Percentiles rank a stretch among this genome's conserved stretches.
These are phyloP conservation scores for Prinia subflava DNA, from an alignment of 2,113 vertebrate genomes.

Conservation along the genomic window DNA sequence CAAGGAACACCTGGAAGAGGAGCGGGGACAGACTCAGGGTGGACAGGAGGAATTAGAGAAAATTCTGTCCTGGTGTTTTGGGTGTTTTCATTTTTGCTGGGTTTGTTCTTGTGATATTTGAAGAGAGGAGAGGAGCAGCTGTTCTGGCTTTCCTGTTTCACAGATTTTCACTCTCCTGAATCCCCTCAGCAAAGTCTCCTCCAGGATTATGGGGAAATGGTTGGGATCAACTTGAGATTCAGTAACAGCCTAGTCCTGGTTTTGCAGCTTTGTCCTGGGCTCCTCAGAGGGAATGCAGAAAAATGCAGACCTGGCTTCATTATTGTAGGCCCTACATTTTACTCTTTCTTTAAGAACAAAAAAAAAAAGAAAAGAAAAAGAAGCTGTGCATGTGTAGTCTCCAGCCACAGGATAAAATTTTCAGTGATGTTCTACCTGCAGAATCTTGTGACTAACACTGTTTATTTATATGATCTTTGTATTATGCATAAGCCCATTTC, in stretches of 20 bases:
- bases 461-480: background rate
- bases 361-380: too few relatives aligned
- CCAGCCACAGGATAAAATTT: background rate
- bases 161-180: background rate
- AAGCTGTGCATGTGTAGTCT: background rate
- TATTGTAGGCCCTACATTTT: background rate
- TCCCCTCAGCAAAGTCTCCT: background rate
- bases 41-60: background rate
- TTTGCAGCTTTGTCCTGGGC: background rate
- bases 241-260: background rate
- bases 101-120: background rate
- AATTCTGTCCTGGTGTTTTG: rapidly evolving
- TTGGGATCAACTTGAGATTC: background rate
- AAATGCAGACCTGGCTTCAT: background rate
- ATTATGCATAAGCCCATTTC: background rate
- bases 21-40: background rate
- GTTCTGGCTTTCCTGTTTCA: background rate
- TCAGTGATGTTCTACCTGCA: background rate
- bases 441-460: background rate
- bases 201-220: background rate
- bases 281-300: background rate
- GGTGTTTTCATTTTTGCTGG: too few relatives aligned
- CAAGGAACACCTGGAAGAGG: background rate
- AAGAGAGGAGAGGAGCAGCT: background rate
- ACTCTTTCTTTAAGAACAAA: background rate